A percentile compares a stretch with the other conserved stretches of the same genome.
Conservation (phyloP, 2,888 invertebrate genomes). For the Hyppa rectilinea region DNA sequence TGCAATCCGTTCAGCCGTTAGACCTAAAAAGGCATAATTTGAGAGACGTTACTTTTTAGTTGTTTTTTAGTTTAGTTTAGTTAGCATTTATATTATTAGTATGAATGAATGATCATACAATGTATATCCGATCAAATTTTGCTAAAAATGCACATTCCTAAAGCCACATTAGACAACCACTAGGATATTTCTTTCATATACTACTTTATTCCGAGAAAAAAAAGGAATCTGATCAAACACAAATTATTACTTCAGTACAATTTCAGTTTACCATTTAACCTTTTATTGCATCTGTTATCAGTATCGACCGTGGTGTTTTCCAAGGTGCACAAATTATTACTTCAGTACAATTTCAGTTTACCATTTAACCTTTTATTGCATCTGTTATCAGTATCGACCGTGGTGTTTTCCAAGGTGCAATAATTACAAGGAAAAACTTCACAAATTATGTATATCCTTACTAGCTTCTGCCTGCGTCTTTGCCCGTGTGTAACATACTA, state of each 20-base stretch:
- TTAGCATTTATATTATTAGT: too few species aligned
- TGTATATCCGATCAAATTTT: too few species aligned
- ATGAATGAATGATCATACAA: too few species aligned
- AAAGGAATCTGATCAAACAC: background rate
- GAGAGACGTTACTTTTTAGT: too few species aligned
- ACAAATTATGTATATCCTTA: too few species aligned
- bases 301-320: conserved; percentile 4
- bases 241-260: background rate
- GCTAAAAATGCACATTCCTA: too few species aligned
- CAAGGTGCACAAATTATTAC: background rate
- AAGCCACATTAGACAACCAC: too few species aligned
- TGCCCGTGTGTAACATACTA: too few species aligned
- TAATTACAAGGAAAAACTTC: conserved; percentile 32
- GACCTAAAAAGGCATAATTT: too few species aligned
- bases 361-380: background rate
- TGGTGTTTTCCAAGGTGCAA: conserved; percentile 1
- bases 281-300: background rate
- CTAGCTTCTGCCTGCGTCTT: too few species aligned
- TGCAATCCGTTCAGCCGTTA: background rate
- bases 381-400: background rate
- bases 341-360: background rate
- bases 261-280: background rate
- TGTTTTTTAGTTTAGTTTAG: too few species aligned
- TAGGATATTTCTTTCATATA: background rate
- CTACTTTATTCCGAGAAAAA: background rate